phyloP scores from a whole-genome alignment of 2,113 vertebrate genomes.

The Melanerpes aurifrons region DNA sequence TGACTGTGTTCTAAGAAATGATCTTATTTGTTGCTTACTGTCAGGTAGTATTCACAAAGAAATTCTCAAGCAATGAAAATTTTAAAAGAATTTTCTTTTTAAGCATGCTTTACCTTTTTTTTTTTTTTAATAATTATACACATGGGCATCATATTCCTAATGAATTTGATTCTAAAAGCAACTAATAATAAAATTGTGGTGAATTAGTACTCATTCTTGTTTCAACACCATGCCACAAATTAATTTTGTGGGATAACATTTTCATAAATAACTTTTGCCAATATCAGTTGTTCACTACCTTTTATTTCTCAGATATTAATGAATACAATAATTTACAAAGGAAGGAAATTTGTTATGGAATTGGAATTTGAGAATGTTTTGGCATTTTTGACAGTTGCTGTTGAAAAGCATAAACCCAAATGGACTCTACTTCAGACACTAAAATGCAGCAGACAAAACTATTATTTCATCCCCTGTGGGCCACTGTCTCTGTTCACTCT shows the following conservation, averaged over 20 bases:
- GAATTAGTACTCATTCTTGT: background rate
- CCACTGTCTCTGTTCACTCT: constrained; percentile 13
- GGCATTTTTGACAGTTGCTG: constrained; percentile 33
- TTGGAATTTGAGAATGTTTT: constrained; percentile 43
- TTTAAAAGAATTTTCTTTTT: background rate
- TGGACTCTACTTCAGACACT: constrained; percentile 25
- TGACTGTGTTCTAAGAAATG: background rate
- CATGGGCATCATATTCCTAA: background rate
- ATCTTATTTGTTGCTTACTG: background rate
- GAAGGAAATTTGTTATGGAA: constrained; percentile 34
- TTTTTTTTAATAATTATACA: background rate
- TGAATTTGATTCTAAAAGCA: background rate
- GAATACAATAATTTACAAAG: constrained; percentile 66
- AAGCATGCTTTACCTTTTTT: background rate
- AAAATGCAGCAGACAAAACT: constrained; percentile 54
- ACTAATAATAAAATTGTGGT: background rate
- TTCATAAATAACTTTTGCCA: constrained; percentile 20
- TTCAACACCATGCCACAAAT: background rate
- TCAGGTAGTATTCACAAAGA: background rate
- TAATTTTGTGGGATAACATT: constrained; percentile 15
- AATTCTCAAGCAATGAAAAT: background rate
- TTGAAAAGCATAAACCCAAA: constrained; percentile 56
- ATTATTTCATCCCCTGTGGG: constrained; percentile 48
- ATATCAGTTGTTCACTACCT: constrained; percentile 6
- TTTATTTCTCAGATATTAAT: constrained; percentile 44